These are phyloP conservation scores for Ascidia mentula DNA, from an alignment of 23 tunicate genomes.

Conservation along the genomic window DNA sequence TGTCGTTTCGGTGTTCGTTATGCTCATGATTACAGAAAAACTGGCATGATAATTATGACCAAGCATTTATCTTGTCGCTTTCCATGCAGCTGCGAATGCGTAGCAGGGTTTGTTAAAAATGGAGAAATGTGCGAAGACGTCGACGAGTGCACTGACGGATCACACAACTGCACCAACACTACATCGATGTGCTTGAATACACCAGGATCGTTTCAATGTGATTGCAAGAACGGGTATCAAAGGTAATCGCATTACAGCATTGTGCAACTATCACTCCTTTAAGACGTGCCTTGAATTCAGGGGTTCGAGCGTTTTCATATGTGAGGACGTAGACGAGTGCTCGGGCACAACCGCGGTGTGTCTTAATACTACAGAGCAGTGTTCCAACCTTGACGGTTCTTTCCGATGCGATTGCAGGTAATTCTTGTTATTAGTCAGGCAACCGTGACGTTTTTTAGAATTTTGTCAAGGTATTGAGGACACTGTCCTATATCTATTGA, in stretches of 20 bases:
- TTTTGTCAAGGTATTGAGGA: too few relatives aligned
- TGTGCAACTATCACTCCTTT: background rate
- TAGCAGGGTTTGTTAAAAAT: constrained; percentile 15
- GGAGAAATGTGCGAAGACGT: constrained; percentile 19
- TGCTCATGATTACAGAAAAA: too few relatives aligned
- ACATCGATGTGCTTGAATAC: constrained; percentile 22
- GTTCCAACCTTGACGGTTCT: background rate
- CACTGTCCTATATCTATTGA: too few relatives aligned
- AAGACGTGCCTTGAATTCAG: background rate
- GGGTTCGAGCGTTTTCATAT: background rate
- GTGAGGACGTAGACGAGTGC: background rate
- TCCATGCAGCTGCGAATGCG: constrained; percentile 14
- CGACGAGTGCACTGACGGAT: constrained; percentile 20
- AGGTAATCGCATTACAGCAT: background rate
- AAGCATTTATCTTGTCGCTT: too few relatives aligned
- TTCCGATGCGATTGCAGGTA: background rate
- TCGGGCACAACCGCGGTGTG: background rate
- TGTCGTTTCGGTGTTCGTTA: too few relatives aligned
- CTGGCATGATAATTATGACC: too few relatives aligned
- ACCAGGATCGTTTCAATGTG: constrained; percentile 15
- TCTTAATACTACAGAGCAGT: background rate
- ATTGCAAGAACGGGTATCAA: background rate
- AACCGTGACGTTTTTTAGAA: too few relatives aligned
- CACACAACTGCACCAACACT: constrained; percentile 15
- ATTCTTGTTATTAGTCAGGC: too few relatives aligned